Evolutionary conservation across 2,888 invertebrate genomes (phyloP).

Genomic region (Dusona sp.): DNA sequence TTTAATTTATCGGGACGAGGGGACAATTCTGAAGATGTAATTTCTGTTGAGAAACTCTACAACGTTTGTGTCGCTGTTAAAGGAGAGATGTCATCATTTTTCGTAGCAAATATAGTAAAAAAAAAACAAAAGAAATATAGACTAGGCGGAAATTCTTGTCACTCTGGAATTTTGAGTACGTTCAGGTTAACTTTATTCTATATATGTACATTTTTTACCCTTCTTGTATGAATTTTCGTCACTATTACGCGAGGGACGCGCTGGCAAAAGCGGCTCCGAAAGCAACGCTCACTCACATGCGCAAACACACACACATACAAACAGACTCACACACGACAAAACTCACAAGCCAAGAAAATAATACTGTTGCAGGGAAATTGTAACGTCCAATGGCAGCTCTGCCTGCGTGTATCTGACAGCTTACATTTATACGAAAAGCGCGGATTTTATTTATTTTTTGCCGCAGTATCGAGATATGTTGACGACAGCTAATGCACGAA

Average conservation of each 20-base stretch:
- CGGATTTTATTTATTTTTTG: conserved; percentile 75
- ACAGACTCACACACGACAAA: conserved; percentile 48
- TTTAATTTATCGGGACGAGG: not conserved
- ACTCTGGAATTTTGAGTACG: conserved; percentile 29
- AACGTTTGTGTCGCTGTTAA: conserved; percentile 59
- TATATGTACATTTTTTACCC: not conserved
- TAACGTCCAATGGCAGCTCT: conserved; percentile 58
- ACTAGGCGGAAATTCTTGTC: conserved; percentile 22
- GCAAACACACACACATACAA: conserved; percentile 20
- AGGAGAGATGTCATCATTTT: conserved; percentile 66
- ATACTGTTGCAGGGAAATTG: conserved; percentile 78
- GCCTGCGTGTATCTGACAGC: conserved; percentile 81
- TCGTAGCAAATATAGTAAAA: conserved; percentile 77
- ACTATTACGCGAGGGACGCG: conserved; percentile 36
- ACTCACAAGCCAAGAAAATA: conserved; percentile 70
- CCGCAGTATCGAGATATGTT: conserved; percentile 82
- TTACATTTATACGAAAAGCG: conserved; percentile 82
- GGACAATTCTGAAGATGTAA: not conserved
- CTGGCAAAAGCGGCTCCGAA: conserved; percentile 37
- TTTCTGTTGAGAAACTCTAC: not conserved
- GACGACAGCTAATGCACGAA: conserved; percentile 73
- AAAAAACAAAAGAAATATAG: conserved; percentile 74
- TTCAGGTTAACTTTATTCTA: conserved; percentile 54
- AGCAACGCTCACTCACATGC: conserved; percentile 31
- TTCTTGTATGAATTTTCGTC: conserved; percentile 31